Conservation (phyloP, 1,140 invertebrate genomes). For the Brachystomella parvula region DNA sequence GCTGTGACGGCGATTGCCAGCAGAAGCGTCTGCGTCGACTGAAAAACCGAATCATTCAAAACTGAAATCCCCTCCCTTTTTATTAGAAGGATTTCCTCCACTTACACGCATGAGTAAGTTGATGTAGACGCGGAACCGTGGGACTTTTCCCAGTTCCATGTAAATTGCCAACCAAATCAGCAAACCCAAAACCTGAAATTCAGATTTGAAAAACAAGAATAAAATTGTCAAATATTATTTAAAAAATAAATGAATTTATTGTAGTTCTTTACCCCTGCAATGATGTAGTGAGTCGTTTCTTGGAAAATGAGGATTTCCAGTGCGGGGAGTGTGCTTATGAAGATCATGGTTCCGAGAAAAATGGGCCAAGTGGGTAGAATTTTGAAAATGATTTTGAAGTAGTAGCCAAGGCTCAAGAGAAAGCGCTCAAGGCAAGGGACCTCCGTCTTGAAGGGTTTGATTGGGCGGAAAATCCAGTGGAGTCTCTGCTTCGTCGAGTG, state of each 20-base stretch:
- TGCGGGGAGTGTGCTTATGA: not conserved
- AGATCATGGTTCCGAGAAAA: not conserved
- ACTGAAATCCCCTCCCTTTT: not conserved
- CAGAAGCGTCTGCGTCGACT: not conserved
- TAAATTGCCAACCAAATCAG: constrained; percentile 9
- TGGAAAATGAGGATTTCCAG: not conserved
- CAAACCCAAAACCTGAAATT: not conserved
- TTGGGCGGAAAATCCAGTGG: constrained; percentile 4
- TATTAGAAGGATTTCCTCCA: not conserved
- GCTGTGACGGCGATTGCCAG: not conserved
- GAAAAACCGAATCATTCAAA: not conserved
- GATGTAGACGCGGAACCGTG: constrained; percentile 7
- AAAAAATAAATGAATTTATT: not conserved
- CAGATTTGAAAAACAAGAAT: not conserved
- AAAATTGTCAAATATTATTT: not conserved
- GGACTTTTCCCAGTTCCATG: constrained; percentile 10
- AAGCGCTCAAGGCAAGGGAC: not conserved
- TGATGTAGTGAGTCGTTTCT: not conserved
- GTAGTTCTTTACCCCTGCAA: constrained; percentile 5
- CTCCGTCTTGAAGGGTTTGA: not conserved
- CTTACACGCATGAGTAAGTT: constrained; percentile 7
- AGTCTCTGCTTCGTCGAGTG: not conserved
- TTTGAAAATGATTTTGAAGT: not conserved
- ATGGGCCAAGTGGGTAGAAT: not conserved
- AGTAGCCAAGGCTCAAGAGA: not conserved